Evolutionary conservation across 2,797 vertebrate genomes (phyloP).

Genomic region (Anguilla obscura): DNA sequence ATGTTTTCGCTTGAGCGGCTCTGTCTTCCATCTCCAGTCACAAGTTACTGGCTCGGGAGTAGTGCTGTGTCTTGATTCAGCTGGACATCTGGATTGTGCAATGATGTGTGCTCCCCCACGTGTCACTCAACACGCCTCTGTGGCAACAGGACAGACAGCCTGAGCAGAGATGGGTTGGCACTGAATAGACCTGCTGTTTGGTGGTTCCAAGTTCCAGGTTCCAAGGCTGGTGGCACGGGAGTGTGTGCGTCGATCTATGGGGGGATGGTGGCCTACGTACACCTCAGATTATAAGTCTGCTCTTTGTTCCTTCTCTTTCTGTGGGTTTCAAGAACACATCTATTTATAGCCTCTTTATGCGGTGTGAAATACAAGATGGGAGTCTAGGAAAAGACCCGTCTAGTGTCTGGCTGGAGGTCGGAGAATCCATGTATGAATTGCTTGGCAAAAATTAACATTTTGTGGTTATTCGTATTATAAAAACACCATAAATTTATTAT

Average conservation of each 20-base stretch:
- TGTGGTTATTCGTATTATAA: not conserved
- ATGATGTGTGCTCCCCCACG: conserved; percentile 9
- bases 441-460: not conserved
- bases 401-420: not conserved
- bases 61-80: conserved; percentile 9
- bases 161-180: not conserved
- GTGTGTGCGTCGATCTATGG: conserved; percentile 11
- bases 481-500: not conserved
- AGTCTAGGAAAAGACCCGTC: not conserved
- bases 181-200: conserved; percentile 33
- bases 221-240: not conserved
- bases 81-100: conserved; percentile 27
- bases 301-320: conserved; percentile 23
- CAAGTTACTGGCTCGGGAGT: not conserved
- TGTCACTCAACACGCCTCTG: conserved; percentile 26
- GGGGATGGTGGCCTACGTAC: not conserved
- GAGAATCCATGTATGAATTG: not conserved
- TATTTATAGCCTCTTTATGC: not conserved
- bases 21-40: conserved; percentile 11
- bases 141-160: conserved; percentile 21
- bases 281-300: conserved; percentile 1
- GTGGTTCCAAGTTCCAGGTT: not conserved
- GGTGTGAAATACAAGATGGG: not conserved
- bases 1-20: not conserved
- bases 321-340: conserved; percentile 1